Conservation (phyloP, 2,113 vertebrate genomes). For the Callipepla squamata region DNA sequence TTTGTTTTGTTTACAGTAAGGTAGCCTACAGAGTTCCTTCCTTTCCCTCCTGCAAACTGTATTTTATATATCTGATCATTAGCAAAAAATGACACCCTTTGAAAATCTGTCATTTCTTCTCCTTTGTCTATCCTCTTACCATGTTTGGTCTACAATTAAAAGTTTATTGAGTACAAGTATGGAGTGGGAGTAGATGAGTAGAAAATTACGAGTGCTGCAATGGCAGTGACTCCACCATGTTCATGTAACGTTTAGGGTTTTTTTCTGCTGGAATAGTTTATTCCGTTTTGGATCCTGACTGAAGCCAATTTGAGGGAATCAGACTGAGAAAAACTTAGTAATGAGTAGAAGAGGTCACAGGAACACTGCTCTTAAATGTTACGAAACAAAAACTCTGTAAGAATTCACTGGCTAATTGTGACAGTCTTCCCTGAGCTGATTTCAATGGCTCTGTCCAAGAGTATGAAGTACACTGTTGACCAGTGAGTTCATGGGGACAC, state of each 20-base stretch:
- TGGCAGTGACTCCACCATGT: not conserved
- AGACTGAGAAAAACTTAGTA: not conserved
- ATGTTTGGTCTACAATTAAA: not conserved
- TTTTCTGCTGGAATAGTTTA: not conserved
- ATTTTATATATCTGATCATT: not conserved
- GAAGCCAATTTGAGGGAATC: not conserved
- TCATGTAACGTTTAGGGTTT: not conserved
- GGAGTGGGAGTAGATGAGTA: fast-evolving
- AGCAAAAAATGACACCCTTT: not conserved
- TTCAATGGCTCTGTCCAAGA: not conserved
- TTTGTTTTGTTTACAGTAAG: not conserved
- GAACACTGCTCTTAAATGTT: fast-evolving
- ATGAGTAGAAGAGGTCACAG: not conserved
- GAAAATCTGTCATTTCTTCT: not conserved
- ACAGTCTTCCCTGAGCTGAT: not conserved
- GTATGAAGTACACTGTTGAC: not conserved
- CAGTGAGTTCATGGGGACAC: slow-evolving; percentile 35
- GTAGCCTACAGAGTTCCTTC: not conserved
- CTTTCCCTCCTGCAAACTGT: not conserved
- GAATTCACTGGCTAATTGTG: not conserved
- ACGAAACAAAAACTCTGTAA: not conserved
- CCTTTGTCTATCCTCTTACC: not conserved
- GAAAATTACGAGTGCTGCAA: not conserved
- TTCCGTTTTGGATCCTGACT: not conserved
- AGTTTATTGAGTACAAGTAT: not conserved